Percentiles rank a stretch among this genome's conserved stretches.
phyloP scores from a whole-genome alignment of 2,797 vertebrate genomes.

The Poecilia velifera region DNA sequence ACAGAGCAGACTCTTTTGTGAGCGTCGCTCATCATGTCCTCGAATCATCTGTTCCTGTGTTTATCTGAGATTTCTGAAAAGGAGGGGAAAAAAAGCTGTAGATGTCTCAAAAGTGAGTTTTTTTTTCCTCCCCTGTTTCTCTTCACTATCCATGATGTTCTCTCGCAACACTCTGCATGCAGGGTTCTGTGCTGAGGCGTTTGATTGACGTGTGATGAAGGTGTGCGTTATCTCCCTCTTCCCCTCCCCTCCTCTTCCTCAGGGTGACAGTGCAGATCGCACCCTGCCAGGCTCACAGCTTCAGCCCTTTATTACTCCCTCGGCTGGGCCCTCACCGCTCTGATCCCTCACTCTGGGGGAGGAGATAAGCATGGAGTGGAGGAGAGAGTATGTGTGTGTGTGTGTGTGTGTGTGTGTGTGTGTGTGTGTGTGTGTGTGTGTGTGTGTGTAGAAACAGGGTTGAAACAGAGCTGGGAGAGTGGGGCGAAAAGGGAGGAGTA shows the following conservation, averaged over 20 bases:
- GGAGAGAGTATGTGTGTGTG: background rate
- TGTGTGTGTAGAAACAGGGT: background rate
- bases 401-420: background rate
- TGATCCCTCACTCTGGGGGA: constrained; percentile 74
- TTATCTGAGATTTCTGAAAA: constrained; percentile 48
- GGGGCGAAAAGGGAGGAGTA: constrained; percentile 25
- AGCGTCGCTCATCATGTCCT: constrained; percentile 48
- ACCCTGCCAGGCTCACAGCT: constrained; percentile 66
- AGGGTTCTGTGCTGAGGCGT: constrained; percentile 18
- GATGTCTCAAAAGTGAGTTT: constrained; percentile 23
- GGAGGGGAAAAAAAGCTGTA: background rate
- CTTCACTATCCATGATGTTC: constrained; percentile 39
- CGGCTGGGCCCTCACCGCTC: constrained; percentile 70
- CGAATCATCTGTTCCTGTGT: constrained; percentile 52
- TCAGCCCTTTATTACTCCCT: constrained; percentile 73
- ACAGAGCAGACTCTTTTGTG: constrained; percentile 44
- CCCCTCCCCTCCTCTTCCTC: constrained; percentile 34
- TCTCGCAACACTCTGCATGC: constrained; percentile 27
- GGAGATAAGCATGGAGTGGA: constrained; percentile 53
- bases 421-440: background rate
- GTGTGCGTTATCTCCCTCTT: constrained; percentile 38
- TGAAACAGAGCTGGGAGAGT: constrained; percentile 34
- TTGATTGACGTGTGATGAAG: constrained; percentile 62
- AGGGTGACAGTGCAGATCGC: constrained; percentile 68
- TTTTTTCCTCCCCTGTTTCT: constrained; percentile 1